Evolutionary conservation across 1,140 invertebrate genomes (phyloP).

Genomic region (Halesus radiatus): DNA sequence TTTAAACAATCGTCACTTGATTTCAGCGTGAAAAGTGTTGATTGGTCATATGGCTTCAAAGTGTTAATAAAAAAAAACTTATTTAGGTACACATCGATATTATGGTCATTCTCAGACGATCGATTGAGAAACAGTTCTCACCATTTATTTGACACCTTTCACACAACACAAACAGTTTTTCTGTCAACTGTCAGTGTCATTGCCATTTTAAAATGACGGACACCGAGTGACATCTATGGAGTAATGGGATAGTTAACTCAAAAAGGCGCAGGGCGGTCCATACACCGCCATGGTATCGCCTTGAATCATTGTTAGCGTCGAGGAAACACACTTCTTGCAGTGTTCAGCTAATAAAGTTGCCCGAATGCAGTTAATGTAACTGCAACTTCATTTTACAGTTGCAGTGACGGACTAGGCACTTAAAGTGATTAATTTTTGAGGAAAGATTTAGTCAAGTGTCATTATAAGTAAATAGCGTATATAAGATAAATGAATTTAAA

Average conservation of each 20-base stretch:
- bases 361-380: conserved; percentile 5
- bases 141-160: too few species aligned
- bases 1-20: too few species aligned
- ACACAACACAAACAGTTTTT: too few species aligned
- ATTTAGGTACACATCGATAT: too few species aligned
- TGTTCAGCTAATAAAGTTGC: conserved; percentile 26
- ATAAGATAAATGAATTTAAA: too few species aligned
- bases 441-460: too few species aligned
- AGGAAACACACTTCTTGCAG: background rate
- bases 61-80: too few species aligned
- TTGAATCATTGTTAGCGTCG: conserved; percentile 10
- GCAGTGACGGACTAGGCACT: background rate
- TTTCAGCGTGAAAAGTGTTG: too few species aligned
- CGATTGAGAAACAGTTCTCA: too few species aligned
- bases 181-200: background rate
- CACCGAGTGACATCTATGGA: conserved; percentile 9
- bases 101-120: too few species aligned
- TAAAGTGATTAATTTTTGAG: background rate
- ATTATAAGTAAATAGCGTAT: too few species aligned
- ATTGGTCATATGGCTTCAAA: too few species aligned
- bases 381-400: conserved; percentile 8
- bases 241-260: background rate
- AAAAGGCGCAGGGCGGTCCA: background rate
- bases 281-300: background rate
- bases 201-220: background rate